Evolutionary conservation across 2,797 vertebrate species (phyloP), one percentile per base, ranked within the genome.

Genomic region (Cyprinella venusta): DNA sequence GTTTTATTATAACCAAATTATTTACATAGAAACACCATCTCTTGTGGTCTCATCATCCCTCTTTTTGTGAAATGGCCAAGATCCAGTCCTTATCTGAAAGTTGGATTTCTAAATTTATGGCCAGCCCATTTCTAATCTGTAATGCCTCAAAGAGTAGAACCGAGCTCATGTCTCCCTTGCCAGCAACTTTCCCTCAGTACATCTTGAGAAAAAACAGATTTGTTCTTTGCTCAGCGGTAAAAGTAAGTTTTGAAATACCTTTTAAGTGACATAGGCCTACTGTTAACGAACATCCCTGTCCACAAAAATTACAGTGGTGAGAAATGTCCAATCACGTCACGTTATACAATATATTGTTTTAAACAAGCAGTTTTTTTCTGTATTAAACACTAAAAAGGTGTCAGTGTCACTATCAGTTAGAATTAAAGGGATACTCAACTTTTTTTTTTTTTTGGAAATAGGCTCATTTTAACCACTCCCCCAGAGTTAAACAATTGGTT

Each of bases 51-150:
- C 24, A 19, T 15, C 61, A 56, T 76, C 61, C 5, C n/a, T 76
- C 36, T 48, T 81, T 74, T 21, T 76, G 80, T 54, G 36, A 38
- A 64, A 63, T 81, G 42, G 80, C 69, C 70, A 52, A 8, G 70
- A 81, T 52, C 74, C 42, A 74, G 69, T 74, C 30, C 68, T 76
- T 12, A 19, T 67, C 33, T 65, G 7, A 52, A 65, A 26, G 71
- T 74, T 75, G 42, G 8, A 52, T 40, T 16, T 65, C 56, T 52
- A 52, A 6, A 64, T 50, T 52, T 63, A 71, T 80, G 19, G 24
- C 64, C n/a, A 18, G 19, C 18, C 64, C n/a, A 18, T 36, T 63
- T 64, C 30, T 74, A 65, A 72, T 52, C 3, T 38, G 59, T 52
- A 65, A 13, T 15, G 6, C 38, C 70, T 52, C 65, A 21, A 45